Evolutionary conservation across 2,113 vertebrate genomes (phyloP).

Genomic region (Pedionomus torquatus): DNA sequence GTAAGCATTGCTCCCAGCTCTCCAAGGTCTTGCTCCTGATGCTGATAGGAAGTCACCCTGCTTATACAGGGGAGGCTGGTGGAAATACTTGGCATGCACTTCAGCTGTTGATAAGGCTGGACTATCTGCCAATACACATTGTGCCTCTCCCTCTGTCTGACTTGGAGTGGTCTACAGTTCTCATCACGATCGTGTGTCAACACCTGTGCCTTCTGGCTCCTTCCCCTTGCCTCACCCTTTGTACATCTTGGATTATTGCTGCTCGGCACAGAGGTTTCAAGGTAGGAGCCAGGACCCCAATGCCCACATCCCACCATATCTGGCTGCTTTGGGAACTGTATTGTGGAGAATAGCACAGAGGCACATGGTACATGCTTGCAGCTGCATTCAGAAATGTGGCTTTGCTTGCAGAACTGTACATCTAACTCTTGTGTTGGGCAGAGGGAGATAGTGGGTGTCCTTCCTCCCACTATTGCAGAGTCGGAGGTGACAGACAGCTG

Average conservation of each 20-base stretch:
- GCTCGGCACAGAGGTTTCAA: background rate
- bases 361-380: background rate
- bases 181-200: conserved; percentile 27
- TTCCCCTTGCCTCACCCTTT: conserved; percentile 23
- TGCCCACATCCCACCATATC: background rate
- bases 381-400: background rate
- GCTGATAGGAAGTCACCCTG: conserved; percentile 52
- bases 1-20: background rate
- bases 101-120: conserved; percentile 46
- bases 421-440: background rate
- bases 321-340: background rate
- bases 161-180: conserved; percentile 59
- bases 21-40: background rate
- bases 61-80: conserved; percentile 25
- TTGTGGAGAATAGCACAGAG: background rate
- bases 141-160: conserved; percentile 61
- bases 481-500: background rate
- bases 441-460: background rate
- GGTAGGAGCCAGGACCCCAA: background rate
- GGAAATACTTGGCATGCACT: conserved; percentile 58
- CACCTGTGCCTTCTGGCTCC: conserved; percentile 38
- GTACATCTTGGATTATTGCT: background rate
- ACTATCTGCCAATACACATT: conserved; percentile 38
- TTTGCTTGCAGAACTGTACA: background rate
- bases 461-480: background rate